Conservation (phyloP, 2,888 invertebrate genomes). For the Biston stratarius region DNA sequence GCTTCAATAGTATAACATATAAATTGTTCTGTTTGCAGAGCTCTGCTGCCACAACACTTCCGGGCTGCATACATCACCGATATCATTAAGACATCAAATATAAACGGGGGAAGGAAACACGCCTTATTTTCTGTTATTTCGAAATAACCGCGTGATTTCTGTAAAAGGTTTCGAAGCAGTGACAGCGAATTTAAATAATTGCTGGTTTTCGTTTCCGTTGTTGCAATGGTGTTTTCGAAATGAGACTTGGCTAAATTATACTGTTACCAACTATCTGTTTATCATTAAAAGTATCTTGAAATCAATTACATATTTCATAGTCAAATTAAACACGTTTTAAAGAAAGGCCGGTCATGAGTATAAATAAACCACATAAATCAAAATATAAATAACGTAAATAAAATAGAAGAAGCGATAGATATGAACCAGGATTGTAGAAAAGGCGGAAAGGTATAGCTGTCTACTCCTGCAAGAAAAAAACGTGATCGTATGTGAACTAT, state of each 20-base stretch:
- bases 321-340: neutral
- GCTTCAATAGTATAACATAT: conserved; percentile 25
- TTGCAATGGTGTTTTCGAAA: conserved; percentile 19
- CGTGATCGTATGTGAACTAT: too few species aligned
- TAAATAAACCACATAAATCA: too few species aligned
- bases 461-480: too few species aligned
- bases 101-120: conserved; percentile 67
- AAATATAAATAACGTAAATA: too few species aligned
- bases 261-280: conserved; percentile 20
- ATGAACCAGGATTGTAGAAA: too few species aligned
- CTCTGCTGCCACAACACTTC: conserved; percentile 64
- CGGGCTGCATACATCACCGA: conserved; percentile 77
- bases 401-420: too few species aligned
- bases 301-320: neutral
- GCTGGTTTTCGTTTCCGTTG: conserved; percentile 28
- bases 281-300: neutral
- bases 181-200: conserved; percentile 43
- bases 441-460: too few species aligned
- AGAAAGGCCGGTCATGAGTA: too few species aligned
- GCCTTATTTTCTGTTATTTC: conserved; percentile 69
- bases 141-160: conserved; percentile 66
- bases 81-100: conserved; percentile 80
- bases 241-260: conserved; percentile 12
- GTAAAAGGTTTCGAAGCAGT: conserved; percentile 58
- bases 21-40: conserved; percentile 44